Conservation (phyloP, 2,113 vertebrate species). For the Shinisaurus crocodilurus region DNA sequence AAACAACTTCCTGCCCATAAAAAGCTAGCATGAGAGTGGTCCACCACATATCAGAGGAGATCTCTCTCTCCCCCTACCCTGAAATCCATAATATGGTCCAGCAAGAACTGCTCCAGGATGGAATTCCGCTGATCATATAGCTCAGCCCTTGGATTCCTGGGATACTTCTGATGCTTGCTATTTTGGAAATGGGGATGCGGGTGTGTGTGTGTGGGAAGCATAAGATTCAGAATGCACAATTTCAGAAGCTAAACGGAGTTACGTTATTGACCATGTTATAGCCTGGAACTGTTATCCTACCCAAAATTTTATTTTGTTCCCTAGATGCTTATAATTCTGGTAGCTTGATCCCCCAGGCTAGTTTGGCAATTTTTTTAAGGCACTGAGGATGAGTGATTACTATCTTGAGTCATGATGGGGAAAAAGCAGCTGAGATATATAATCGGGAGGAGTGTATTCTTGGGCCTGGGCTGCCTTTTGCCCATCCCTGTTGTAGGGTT, state of each 20-base stretch:
- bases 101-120: neutral
- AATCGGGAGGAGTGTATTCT: neutral
- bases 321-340: neutral
- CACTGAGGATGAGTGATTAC: neutral
- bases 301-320: neutral
- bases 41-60: neutral
- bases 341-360: neutral
- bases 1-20: neutral
- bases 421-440: neutral
- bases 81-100: neutral
- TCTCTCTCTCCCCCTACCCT: neutral
- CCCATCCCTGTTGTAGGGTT: neutral
- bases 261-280: neutral
- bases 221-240: accelerated
- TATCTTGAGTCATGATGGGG: neutral
- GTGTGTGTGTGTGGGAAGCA: neutral
- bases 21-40: neutral
- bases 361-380: neutral
- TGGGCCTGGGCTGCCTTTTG: too few species aligned
- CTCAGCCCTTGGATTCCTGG: neutral
- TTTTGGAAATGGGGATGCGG: neutral
- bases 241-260: neutral
- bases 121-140: neutral
- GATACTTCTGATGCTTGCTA: neutral
- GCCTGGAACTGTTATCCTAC: neutral